A percentile compares a stretch with the other conserved stretches of the same genome.
These are phyloP conservation scores for Silurus glanis DNA, from an alignment of 2,113 vertebrate genomes.

Conservation along the genomic window DNA sequence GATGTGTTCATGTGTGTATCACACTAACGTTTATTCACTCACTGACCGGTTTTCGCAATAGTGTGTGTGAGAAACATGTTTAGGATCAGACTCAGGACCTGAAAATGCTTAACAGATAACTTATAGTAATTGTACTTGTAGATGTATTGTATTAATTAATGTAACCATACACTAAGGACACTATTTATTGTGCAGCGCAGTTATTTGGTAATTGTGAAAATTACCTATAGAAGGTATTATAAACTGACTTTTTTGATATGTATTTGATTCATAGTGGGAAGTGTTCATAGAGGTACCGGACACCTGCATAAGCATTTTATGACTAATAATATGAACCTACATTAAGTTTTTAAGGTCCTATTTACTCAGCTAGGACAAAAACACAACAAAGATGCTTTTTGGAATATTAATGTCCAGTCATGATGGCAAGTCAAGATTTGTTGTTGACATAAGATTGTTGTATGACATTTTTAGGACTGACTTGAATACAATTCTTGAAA, in stretches of 20 bases:
- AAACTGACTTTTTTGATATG: not conserved
- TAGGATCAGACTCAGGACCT: conserved; percentile 28
- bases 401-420: not conserved
- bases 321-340: not conserved
- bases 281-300: conserved; percentile 1
- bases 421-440: not conserved
- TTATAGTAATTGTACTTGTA: conserved; percentile 22
- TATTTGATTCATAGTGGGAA: not conserved
- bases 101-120: conserved; percentile 20
- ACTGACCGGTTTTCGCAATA: conserved; percentile 20
- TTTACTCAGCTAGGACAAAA: not conserved
- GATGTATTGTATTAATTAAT: not conserved
- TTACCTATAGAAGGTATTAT: conserved; percentile 13
- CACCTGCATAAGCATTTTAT: not conserved
- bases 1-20: conserved; percentile 31
- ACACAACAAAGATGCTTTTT: not conserved
- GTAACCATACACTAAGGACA: not conserved
- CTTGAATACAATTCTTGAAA: not conserved
- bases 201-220: conserved; percentile 7
- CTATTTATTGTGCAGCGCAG: not conserved
- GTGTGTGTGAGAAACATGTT: conserved; percentile 27
- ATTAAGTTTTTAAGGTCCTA: not conserved
- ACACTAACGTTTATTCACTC: conserved; percentile 33
- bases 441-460: not conserved
- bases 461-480: not conserved